A percentile compares a stretch with the other conserved stretches of the same genome.
Conservation (phyloP, 1,140 invertebrate genomes). For the Rhagoletis zephyria region DNA sequence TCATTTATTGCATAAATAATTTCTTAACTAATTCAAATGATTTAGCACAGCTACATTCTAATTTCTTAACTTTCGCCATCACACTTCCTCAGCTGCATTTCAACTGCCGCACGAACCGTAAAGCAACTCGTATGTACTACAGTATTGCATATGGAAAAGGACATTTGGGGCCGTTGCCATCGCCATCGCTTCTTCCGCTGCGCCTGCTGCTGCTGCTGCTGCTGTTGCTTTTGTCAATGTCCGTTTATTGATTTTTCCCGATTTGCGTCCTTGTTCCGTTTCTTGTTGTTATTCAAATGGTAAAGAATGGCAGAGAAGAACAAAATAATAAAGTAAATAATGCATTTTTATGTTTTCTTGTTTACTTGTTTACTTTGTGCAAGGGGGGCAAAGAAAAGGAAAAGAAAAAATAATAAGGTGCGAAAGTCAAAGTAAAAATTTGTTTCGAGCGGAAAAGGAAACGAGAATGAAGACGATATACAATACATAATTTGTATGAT, state of each 20-base stretch:
- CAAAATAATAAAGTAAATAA: neutral
- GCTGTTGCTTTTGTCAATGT: neutral
- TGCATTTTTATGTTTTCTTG: conserved; percentile 1
- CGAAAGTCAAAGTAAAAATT: neutral
- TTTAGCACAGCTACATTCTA: neutral
- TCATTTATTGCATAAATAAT: too few species aligned
- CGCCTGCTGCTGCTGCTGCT: neutral
- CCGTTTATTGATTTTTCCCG: conserved; percentile 6
- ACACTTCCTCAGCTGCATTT: neutral
- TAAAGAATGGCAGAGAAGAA: neutral
- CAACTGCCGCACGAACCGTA: neutral
- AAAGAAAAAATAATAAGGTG: neutral
- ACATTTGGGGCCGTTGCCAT: conserved; percentile 1
- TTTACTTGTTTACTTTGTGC: neutral
- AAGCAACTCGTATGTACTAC: neutral
- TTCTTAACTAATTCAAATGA: neutral
- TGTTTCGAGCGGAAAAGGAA: neutral
- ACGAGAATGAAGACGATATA: too few species aligned
- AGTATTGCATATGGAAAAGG: conserved; percentile 5
- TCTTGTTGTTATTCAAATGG: conserved; percentile 5
- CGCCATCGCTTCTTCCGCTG: neutral
- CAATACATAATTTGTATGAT: too few species aligned
- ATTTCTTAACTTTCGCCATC: neutral
- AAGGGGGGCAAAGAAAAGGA: neutral
- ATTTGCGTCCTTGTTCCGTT: conserved; percentile 38